These are phyloP conservation scores for Epinephelus awoara DNA, from an alignment of 2,797 vertebrate species.

Conservation along the genomic window DNA sequence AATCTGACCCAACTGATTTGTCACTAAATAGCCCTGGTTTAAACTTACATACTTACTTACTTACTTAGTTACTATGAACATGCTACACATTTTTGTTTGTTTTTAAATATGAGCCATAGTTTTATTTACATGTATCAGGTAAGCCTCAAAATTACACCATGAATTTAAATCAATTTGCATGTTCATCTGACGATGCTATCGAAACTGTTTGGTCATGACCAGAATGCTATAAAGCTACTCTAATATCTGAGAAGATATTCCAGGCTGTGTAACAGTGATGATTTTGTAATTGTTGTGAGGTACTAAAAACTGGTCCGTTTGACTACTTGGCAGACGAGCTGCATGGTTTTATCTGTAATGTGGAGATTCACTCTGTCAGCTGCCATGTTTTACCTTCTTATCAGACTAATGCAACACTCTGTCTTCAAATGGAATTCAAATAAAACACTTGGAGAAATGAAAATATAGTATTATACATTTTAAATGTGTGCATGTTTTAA, in stretches of 20 bases:
- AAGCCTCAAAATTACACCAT: conserved; percentile 2
- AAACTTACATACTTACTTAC: too few species aligned
- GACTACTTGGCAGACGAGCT: conserved; percentile 2
- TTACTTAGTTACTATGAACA: too few species aligned
- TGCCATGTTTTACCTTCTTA: conserved; percentile 61
- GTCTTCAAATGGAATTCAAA: conserved; percentile 87
- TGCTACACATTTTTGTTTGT: too few species aligned
- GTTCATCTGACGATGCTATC: background rate
- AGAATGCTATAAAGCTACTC: conserved; percentile 10
- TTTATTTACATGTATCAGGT: conserved; percentile 8
- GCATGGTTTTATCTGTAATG: conserved; percentile 30
- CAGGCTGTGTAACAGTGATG: conserved; percentile 16
- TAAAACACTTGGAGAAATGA: conserved; percentile 72
- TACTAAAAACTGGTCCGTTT: conserved; percentile 34
- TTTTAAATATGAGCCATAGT: conserved; percentile 27
- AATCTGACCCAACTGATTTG: too few species aligned
- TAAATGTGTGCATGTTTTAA: conserved; percentile 1
- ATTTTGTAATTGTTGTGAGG: conserved; percentile 30
- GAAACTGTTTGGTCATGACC: conserved; percentile 24
- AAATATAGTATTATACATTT: conserved; percentile 33
- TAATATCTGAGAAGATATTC: background rate
- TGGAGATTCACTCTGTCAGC: conserved; percentile 40
- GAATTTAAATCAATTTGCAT: conserved; percentile 2
- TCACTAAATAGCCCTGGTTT: too few species aligned
- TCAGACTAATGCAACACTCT: conserved; percentile 88